Evolutionary conservation across 2,113 vertebrate species (phyloP).

Genomic region (Spea bombifrons): DNA sequence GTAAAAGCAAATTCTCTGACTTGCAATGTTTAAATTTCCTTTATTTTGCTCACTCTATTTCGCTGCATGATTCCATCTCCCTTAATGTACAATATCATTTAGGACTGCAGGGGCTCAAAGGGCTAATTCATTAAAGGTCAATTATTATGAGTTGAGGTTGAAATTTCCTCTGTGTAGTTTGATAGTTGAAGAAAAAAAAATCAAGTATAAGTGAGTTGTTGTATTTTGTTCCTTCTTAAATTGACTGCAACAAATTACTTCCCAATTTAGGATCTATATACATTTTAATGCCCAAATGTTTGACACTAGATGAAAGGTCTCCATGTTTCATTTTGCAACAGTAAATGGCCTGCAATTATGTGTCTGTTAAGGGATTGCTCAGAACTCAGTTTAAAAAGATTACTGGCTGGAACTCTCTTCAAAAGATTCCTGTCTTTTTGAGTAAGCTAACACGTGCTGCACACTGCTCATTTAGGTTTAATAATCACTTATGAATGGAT

Average conservation of each 20-base stretch:
- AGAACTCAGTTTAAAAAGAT: constrained; percentile 15
- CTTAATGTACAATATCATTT: constrained; percentile 42
- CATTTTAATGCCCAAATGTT: constrained; percentile 37
- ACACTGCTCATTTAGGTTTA: constrained; percentile 17
- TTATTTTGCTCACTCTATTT: constrained; percentile 41
- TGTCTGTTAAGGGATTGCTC: constrained; percentile 26
- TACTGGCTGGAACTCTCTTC: constrained; percentile 26
- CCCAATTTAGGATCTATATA: constrained; percentile 42
- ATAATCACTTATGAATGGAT: constrained; percentile 9
- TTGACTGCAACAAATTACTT: constrained; percentile 42
- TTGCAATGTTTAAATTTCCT: constrained; percentile 39
- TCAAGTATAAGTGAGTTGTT: constrained; percentile 22
- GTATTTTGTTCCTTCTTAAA: constrained; percentile 39
- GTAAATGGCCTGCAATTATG: constrained; percentile 37
- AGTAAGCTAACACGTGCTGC: neutral
- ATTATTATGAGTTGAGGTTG: constrained; percentile 36
- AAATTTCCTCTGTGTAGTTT: constrained; percentile 35
- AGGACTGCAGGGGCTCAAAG: constrained; percentile 41
- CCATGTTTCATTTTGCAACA: constrained; percentile 35
- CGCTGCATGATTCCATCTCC: constrained; percentile 33
- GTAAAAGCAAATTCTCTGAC: constrained; percentile 32
- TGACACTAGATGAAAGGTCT: constrained; percentile 45
- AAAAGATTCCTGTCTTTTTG: constrained; percentile 9
- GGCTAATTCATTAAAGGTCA: constrained; percentile 44
- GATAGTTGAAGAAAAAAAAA: constrained; percentile 32